Evolutionary conservation across 2,888 invertebrate species (phyloP).

Genomic region (Agriotes lineatus): DNA sequence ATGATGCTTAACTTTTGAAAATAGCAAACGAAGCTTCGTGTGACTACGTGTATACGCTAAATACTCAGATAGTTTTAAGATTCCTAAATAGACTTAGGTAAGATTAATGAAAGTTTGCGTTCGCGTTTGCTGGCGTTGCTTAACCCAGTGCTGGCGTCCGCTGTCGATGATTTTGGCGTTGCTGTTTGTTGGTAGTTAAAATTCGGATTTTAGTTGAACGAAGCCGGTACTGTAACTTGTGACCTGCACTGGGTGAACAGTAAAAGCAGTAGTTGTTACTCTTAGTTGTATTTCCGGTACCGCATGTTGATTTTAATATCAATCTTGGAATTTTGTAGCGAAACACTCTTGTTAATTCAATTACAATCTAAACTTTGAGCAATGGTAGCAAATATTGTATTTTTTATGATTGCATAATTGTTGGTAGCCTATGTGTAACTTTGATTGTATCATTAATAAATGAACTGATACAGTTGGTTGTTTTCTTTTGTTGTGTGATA

Average conservation of each 20-base stretch:
- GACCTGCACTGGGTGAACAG: no score
- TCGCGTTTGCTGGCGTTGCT: slow-evolving; percentile 38
- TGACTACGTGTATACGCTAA: slow-evolving; percentile 65
- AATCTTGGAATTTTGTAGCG: background rate
- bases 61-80: slow-evolving; percentile 60
- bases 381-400: slow-evolving; percentile 50
- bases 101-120: slow-evolving; percentile 37
- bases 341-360: background rate
- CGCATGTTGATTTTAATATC: no score
- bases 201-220: background rate
- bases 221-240: background rate
- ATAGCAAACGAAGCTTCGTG: slow-evolving; percentile 60
- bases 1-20: slow-evolving; percentile 42
- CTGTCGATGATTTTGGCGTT: background rate
- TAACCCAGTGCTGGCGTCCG: background rate
- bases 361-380: slow-evolving; percentile 2
- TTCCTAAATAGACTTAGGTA: slow-evolving; percentile 41
- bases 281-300: no score
- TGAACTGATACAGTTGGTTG: slow-evolving; percentile 47
- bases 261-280: no score
- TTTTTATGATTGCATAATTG: slow-evolving; percentile 64
- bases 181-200: background rate
- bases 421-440: slow-evolving; percentile 65
- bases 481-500: background rate
- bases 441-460: slow-evolving; percentile 63